phyloP scores from a whole-genome alignment of 2,113 vertebrate genomes.

The Pseudorasbora parva region DNA sequence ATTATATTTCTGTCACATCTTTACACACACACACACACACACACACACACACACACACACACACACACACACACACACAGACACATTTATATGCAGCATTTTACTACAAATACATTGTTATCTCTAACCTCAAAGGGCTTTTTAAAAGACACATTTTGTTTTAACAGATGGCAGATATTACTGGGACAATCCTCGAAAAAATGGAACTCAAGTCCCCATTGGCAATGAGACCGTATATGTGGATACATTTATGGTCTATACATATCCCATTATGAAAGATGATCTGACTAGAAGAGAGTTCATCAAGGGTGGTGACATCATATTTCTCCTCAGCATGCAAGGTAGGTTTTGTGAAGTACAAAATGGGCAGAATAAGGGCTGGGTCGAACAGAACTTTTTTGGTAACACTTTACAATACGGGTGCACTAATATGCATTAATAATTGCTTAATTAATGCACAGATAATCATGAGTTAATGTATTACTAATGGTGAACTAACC shows the following conservation, averaged over 20 bases:
- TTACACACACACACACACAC: too few species aligned
- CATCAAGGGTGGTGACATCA: conserved; percentile 75
- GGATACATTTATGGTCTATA: conserved; percentile 59
- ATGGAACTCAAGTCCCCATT: conserved; percentile 65
- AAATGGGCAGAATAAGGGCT: too few species aligned
- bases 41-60: too few species aligned
- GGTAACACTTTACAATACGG: too few species aligned
- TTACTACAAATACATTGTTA: not conserved
- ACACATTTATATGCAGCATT: too few species aligned
- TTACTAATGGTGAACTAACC: too few species aligned
- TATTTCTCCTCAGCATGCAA: conserved; percentile 76
- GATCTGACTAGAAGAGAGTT: conserved; percentile 76
- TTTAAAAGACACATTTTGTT: not conserved
- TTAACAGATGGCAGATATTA: not conserved
- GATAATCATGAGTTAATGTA: too few species aligned
- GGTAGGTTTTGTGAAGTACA: conserved; percentile 62
- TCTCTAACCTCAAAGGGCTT: not conserved
- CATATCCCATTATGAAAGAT: conserved; percentile 67
- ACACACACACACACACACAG: too few species aligned
- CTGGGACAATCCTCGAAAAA: conserved; percentile 79
- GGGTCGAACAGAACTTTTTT: too few species aligned
- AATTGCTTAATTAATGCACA: too few species aligned
- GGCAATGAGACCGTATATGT: conserved; percentile 75
- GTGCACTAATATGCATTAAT: too few species aligned
- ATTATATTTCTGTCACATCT: not conserved